Evolutionary conservation across 2,797 vertebrate genomes (phyloP).

Genomic region (Tokudaia tokunoshimensis): DNA sequence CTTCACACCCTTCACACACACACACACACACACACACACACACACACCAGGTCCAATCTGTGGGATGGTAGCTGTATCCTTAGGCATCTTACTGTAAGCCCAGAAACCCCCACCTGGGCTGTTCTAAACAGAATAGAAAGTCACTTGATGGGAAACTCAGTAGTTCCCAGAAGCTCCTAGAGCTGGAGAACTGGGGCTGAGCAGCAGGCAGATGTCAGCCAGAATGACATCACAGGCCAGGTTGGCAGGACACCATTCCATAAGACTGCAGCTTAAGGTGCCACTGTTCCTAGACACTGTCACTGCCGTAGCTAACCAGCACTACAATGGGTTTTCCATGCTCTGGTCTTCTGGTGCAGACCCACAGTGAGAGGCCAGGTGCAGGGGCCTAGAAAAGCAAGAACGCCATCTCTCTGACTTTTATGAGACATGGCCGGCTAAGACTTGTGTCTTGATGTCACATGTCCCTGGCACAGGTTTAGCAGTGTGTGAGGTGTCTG

Average conservation of each 20-base stretch:
- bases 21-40: no score
- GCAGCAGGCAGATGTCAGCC: slow-evolving; percentile 21
- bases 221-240: slow-evolving; percentile 8
- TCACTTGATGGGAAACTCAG: slow-evolving; percentile 32
- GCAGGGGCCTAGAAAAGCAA: slow-evolving; percentile 12
- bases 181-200: slow-evolving; percentile 4
- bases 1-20: neutral
- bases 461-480: neutral
- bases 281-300: neutral
- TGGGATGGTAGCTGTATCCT: neutral
- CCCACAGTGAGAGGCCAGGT: neutral
- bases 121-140: slow-evolving; percentile 39
- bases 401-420: neutral
- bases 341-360: neutral
- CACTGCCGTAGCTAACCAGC: neutral
- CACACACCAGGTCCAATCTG: neutral
- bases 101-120: neutral
- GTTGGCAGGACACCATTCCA: slow-evolving; percentile 29
- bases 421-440: neutral
- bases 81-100: slow-evolving; percentile 2
- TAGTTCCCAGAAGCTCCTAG: slow-evolving; percentile 55
- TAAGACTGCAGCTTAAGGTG: neutral
- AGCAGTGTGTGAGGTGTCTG: neutral
- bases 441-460: neutral
- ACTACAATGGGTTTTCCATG: neutral